Evolutionary conservation across 2,888 invertebrate species (phyloP), one percentile per base, ranked within the genome.

Genomic region (Luperina testacea): DNA sequence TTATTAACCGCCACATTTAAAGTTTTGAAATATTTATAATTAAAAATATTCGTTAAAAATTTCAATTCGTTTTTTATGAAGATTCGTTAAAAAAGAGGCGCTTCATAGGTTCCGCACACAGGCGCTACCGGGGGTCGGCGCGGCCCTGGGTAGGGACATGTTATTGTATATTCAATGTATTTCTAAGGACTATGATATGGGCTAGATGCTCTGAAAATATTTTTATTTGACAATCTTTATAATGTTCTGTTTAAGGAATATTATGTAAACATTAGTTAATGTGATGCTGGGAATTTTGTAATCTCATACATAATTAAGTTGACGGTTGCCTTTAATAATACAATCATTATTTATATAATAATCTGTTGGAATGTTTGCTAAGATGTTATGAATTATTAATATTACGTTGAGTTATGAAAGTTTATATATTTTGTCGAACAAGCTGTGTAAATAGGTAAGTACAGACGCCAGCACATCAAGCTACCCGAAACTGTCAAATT

Each of bases 211-310:
- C 38, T 42, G 0, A 48, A 67, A 57, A 65, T 69, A 32, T 51
- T 42, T 53, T 76, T 15, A 17, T 63, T 32, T 38, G 24, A 17
- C 20, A 13, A 61, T 59, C 20, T 38, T 57, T 38, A 6, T 75
- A 63, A 84, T 72, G 38, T 79, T 87, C 61, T 79, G 74, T 87
- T 80, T 83, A 71, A 83, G 80, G 73, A 87, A 65, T 75, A 38
- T 79, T 87, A 48, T 15, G 20, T 69, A 80, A 72, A 75, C n/a
- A 32, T 59, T 71, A 81, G 48, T 24, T 53, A 64, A 51, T 53
- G 65, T 70, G 17, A n/a, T 73, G 2, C 63, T 42, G 11, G 71
- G 45, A 69, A 74, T 76, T 72, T 75, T 75, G 85, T 77, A 64
- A 87, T 75, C 70, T 72, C 63, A 70, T 64, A 59, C 71, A 84